Conservation (phyloP, 2,888 invertebrate genomes). For the Habroteleia sp. region DNA sequence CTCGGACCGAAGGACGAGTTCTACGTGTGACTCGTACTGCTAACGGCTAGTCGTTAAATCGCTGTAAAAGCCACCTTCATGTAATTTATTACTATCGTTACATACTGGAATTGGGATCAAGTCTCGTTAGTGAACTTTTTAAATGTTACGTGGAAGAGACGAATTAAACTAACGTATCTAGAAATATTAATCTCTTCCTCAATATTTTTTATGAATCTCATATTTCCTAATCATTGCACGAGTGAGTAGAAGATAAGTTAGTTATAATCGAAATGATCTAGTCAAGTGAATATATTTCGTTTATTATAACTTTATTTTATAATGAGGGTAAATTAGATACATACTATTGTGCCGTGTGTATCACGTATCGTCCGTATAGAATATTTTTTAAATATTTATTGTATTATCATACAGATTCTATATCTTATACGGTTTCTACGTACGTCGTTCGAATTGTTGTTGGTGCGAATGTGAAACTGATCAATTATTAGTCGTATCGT, state of each 20-base stretch:
- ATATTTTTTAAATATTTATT: slow-evolving; percentile 65
- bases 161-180: slow-evolving; percentile 70
- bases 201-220: slow-evolving; percentile 77
- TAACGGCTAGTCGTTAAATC: slow-evolving; percentile 63
- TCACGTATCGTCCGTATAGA: slow-evolving; percentile 60
- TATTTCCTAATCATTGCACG: slow-evolving; percentile 72
- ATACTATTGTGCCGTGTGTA: slow-evolving; percentile 52
- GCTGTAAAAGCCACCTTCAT: slow-evolving; percentile 69
- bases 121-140: slow-evolving; percentile 73
- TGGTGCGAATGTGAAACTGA: slow-evolving; percentile 54
- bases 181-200: slow-evolving; percentile 73
- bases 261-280: slow-evolving; percentile 76
- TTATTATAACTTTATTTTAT: slow-evolving; percentile 40
- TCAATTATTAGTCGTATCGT: slow-evolving; percentile 59
- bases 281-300: slow-evolving; percentile 73
- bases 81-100: slow-evolving; percentile 76
- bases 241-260: slow-evolving; percentile 73
- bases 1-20: slow-evolving; percentile 94
- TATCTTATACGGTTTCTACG: slow-evolving; percentile 65
- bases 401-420: slow-evolving; percentile 61
- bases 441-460: slow-evolving; percentile 57
- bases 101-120: slow-evolving; percentile 80
- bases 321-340: slow-evolving; percentile 42
- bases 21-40: slow-evolving; percentile 86
- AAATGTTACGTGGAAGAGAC: slow-evolving; percentile 63